Evolutionary conservation across 2,797 vertebrate species (phyloP).

Genomic region (Coendou prehensilis): DNA sequence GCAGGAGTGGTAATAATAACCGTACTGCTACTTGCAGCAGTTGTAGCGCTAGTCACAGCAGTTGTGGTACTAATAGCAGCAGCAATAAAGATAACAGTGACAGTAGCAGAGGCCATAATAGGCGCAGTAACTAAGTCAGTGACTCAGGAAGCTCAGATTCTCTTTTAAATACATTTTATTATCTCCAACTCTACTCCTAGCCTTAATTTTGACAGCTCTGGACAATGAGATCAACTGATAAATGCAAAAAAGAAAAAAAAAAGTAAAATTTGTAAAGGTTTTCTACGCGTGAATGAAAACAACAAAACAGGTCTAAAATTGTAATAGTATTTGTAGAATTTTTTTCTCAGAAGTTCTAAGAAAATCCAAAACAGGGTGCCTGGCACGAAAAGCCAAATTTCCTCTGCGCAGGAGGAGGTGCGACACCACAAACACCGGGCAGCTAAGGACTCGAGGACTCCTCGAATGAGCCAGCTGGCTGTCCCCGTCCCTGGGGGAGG

Average conservation of each 20-base stretch:
- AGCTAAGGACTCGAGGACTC: conserved; percentile 63
- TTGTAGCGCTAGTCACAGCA: background rate
- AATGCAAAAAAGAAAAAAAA: background rate
- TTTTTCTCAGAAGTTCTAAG: background rate
- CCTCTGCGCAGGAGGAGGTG: background rate
- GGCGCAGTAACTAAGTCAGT: background rate
- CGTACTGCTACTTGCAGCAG: accelerated
- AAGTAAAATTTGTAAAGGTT: background rate
- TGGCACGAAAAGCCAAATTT: background rate
- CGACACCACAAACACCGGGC: conserved; percentile 65
- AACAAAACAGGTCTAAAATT: background rate
- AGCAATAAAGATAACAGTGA: background rate
- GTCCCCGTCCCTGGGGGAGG: conserved; percentile 11
- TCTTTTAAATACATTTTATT: background rate
- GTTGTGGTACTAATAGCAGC: accelerated
- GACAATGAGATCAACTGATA: background rate
- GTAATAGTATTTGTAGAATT: background rate
- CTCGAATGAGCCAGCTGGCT: background rate
- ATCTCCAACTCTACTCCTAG: background rate
- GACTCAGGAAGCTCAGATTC: background rate
- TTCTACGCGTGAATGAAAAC: background rate
- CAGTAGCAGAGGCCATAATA: accelerated
- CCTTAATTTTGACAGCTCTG: background rate
- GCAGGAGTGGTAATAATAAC: accelerated
- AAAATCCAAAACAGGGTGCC: accelerated